Base-by-base conservation (phyloP, 2,113 vertebrate genomes). In the Pseudorasbora parva region DNA sequence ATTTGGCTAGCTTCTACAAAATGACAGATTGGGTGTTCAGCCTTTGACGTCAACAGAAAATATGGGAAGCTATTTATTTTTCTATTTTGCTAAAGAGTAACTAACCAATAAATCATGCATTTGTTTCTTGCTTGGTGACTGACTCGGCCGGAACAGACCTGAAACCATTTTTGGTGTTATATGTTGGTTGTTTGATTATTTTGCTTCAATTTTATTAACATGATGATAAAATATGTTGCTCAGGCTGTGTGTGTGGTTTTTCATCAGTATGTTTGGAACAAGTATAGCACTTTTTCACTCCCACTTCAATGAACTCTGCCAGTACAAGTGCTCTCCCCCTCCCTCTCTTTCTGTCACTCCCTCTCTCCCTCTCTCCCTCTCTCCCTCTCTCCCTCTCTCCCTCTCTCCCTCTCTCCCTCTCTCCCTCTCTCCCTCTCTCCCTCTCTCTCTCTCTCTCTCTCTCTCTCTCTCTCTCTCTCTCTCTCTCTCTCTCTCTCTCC, bases 341-440 rank as follows among this genome's bases (percentile, higher is more conserved):
- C 23, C 59, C 69, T 66, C 19, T 41, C 78, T 72, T 21, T 56
- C 49, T 78, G 57, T 76, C 62, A 25, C 54, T 72, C 83, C 87
- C 92, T 30, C 45, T 14, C 69, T 30, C 45, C 10, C 69, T 33
- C 68, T 54, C 80, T 49, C 57, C 47, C 56, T 88, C 84, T 90
- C 87, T 87, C 45, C 78, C 83, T 81, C 81, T 83, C 86, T 33
- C 59, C 47, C 56, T 88, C 84, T 90, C 87, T 87, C 45, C 78
- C 83, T 81, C 81, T 83, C 86, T 33, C 59, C n/a, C n/a, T n/a
- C 43, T 56, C 57, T 77, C 66, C 60, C 23, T 21, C 56, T 81
- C 23, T 47, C 69, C 56, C 19, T 41, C 78, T 72, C 54, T 72
- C 83, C 87, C 92, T 30, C 45, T 14, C 69, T 30, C 45, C 10